These are phyloP conservation scores for Rosalia funebris DNA, from an alignment of 2,888 invertebrate genomes.

Conservation along the genomic window DNA sequence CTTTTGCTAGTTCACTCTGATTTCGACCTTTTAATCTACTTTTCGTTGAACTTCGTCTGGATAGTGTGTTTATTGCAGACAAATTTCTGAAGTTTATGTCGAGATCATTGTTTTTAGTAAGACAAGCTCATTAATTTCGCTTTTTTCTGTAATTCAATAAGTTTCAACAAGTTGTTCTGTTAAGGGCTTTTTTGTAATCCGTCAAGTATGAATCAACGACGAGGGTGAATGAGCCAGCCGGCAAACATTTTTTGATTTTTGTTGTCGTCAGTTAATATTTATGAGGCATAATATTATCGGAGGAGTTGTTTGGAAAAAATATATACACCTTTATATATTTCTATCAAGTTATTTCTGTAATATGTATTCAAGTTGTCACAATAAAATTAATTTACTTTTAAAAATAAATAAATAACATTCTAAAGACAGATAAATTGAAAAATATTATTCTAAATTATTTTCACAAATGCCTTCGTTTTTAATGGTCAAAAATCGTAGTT, in stretches of 20 bases:
- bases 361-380: too few relatives aligned
- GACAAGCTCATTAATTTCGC: slow-evolving; percentile 15
- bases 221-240: neutral
- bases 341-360: too few relatives aligned
- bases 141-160: slow-evolving; percentile 8
- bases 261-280: neutral
- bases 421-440: too few relatives aligned
- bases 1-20: too few relatives aligned
- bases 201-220: neutral
- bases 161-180: slow-evolving; percentile 8
- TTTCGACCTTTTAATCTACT: too few relatives aligned
- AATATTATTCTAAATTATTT: too few relatives aligned
- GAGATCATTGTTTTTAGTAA: slow-evolving; percentile 7
- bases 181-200: slow-evolving; percentile 11
- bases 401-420: too few relatives aligned
- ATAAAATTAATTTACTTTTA: too few relatives aligned
- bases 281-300: neutral
- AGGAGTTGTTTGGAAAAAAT: too few relatives aligned
- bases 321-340: too few relatives aligned
- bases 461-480: too few relatives aligned
- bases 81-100: slow-evolving; percentile 1
- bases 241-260: neutral
- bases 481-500: too few relatives aligned
- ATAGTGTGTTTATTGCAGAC: neutral
- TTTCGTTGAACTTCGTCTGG: neutral